Percentiles rank a stretch among this genome's conserved stretches.
Conservation (phyloP, 2,113 vertebrate species). For the Gallinago paraguaiae region DNA sequence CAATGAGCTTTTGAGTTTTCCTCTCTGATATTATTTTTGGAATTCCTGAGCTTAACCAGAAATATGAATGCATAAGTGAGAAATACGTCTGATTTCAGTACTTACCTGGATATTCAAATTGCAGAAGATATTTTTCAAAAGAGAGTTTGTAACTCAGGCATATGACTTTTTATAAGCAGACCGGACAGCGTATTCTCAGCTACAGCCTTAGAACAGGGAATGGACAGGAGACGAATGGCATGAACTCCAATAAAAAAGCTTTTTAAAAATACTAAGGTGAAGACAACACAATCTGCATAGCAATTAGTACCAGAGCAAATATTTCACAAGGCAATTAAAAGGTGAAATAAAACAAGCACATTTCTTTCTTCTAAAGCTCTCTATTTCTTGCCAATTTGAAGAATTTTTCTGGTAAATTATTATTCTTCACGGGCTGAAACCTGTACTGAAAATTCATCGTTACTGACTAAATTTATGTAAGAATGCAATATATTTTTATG, state of each 20-base stretch:
- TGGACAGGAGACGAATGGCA: background rate
- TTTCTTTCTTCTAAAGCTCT: background rate
- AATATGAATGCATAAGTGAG: conserved; percentile 76
- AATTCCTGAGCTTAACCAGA: conserved; percentile 72
- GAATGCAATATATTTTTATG: background rate
- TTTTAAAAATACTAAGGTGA: background rate
- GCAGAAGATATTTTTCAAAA: conserved; percentile 26
- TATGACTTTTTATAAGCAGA: background rate
- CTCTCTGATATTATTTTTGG: conserved; percentile 78
- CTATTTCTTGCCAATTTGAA: background rate
- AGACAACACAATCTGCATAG: background rate
- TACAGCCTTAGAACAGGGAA: background rate
- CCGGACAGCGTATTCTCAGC: background rate
- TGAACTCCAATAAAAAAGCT: background rate
- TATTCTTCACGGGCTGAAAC: background rate
- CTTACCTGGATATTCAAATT: conserved; percentile 72
- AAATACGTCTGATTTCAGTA: conserved; percentile 70
- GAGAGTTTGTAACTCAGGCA: conserved; percentile 31
- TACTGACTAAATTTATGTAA: background rate
- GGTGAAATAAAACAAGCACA: background rate
- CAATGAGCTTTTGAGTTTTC: conserved; percentile 76
- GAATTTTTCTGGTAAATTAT: background rate
- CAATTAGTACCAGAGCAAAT: conserved; percentile 11
- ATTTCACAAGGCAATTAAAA: conserved; percentile 55
- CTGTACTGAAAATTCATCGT: background rate